Conservation (phyloP, 1,140 invertebrate species). For the Plectrocnemia conspersa region DNA sequence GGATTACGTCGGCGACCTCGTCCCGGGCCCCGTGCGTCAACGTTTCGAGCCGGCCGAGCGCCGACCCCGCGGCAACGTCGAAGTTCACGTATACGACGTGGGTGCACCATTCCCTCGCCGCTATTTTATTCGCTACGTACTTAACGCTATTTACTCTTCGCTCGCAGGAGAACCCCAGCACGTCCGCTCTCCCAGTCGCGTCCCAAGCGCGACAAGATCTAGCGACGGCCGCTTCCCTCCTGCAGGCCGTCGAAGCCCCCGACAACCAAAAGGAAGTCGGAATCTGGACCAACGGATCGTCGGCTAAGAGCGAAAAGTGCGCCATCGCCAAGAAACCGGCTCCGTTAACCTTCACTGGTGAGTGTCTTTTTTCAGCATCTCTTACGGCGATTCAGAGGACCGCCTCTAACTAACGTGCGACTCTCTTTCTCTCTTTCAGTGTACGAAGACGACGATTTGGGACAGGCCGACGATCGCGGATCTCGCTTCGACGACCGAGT, state of each 20-base stretch:
- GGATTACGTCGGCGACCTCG: constrained; percentile 41
- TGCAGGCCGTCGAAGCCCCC: constrained; percentile 43
- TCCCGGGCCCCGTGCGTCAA: constrained; percentile 44
- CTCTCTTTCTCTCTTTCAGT: no score
- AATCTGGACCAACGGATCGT: constrained; percentile 50
- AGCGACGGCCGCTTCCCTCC: constrained; percentile 43
- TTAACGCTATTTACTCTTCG: background rate
- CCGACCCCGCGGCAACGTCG: constrained; percentile 41
- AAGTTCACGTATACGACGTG: constrained; percentile 50
- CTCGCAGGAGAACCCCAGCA: constrained; percentile 26
- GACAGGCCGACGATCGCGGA: no score
- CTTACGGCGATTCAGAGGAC: no score
- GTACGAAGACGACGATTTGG: constrained; percentile 58
- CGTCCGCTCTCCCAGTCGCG: constrained; percentile 15
- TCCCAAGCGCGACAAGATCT: constrained; percentile 13
- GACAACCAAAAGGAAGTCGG: constrained; percentile 51
- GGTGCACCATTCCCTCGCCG: background rate
- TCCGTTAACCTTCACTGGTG: constrained; percentile 47
- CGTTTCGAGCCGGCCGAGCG: constrained; percentile 26
- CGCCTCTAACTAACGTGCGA: no score
- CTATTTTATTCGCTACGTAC: background rate
- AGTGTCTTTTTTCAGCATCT: constrained; percentile 30
- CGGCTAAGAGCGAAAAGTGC: constrained; percentile 45
- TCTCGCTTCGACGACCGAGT: constrained; percentile 50
- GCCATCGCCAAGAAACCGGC: constrained; percentile 26